Evolutionary conservation across 2,797 vertebrate genomes (phyloP).

Genomic region (Pangasius macronema): DNA sequence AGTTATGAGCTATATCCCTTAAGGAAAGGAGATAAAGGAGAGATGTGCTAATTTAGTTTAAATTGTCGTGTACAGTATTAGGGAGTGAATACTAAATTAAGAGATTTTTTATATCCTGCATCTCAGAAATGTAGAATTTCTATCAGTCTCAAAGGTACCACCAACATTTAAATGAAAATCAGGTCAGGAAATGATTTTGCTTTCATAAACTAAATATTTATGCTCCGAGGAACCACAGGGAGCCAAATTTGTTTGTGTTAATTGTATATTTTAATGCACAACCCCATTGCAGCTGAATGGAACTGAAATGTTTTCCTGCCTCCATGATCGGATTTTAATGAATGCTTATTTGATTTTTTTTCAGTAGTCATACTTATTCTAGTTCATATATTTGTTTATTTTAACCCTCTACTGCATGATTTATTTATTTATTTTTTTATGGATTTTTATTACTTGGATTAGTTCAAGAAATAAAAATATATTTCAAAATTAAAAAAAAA

Average conservation of each 20-base stretch:
- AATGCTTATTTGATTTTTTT: conserved; percentile 11
- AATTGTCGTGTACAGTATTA: conserved; percentile 43
- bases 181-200: conserved; percentile 7
- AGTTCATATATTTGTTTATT: not conserved
- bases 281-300: not conserved
- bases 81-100: conserved; percentile 39
- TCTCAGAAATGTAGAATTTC: not conserved
- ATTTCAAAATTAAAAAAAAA: too few relatives aligned
- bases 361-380: not conserved
- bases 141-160: not conserved
- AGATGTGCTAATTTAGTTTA: conserved; percentile 40
- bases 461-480: too few relatives aligned
- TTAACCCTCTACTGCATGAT: too few relatives aligned
- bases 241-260: not conserved
- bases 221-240: not conserved
- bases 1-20: conserved; percentile 23
- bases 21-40: conserved; percentile 34
- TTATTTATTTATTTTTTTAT: too few relatives aligned
- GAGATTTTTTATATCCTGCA: not conserved
- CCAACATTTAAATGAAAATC: conserved; percentile 1
- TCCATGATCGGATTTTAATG: conserved; percentile 35
- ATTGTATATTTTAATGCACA: not conserved
- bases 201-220: conserved; percentile 10
- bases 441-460: too few relatives aligned
- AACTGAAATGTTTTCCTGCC: conserved; percentile 18